phyloP scores from a whole-genome alignment of 1,140 invertebrate species.

The Drosophila bocqueti region DNA sequence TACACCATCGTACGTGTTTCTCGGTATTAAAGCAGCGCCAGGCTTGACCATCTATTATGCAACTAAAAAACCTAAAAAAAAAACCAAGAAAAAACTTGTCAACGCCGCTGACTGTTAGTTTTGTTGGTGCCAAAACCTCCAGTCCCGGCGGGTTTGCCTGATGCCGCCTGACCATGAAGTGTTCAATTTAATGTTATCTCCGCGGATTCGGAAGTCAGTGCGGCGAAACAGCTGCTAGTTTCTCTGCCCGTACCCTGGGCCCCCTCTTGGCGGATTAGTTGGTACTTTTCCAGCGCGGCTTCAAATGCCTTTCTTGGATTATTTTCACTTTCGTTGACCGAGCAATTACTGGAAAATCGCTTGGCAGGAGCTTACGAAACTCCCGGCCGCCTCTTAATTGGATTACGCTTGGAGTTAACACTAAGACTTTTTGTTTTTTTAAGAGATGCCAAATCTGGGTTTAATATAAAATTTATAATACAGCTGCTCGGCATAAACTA shows the following conservation, averaged over 20 bases:
- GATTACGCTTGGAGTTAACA: slow-evolving; percentile 7
- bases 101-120: slow-evolving; percentile 28
- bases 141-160: slow-evolving; percentile 23
- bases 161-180: slow-evolving; percentile 55
- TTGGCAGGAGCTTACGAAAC: slow-evolving; percentile 38
- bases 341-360: slow-evolving; percentile 18
- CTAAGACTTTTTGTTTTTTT: neutral
- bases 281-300: slow-evolving; percentile 45
- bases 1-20: slow-evolving; percentile 55
- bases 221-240: slow-evolving; percentile 17
- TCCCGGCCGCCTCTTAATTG: slow-evolving; percentile 31
- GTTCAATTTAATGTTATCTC: slow-evolving; percentile 65
- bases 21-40: slow-evolving; percentile 66
- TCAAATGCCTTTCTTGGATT: slow-evolving; percentile 32
- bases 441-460: neutral
- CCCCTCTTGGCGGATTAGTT: slow-evolving; percentile 32
- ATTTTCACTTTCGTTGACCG: slow-evolving; percentile 73
- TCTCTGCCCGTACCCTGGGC: slow-evolving; percentile 8
- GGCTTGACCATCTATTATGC: slow-evolving; percentile 74
- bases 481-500: too few relatives aligned
- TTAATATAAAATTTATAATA: neutral
- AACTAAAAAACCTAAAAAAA: slow-evolving; percentile 42
- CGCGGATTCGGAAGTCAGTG: slow-evolving; percentile 51
- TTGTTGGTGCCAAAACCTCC: slow-evolving; percentile 53
- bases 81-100: slow-evolving; percentile 32